These are phyloP conservation scores for Cyclargus thomasi DNA, from an alignment of 1,140 invertebrate species.

Conservation along the genomic window DNA sequence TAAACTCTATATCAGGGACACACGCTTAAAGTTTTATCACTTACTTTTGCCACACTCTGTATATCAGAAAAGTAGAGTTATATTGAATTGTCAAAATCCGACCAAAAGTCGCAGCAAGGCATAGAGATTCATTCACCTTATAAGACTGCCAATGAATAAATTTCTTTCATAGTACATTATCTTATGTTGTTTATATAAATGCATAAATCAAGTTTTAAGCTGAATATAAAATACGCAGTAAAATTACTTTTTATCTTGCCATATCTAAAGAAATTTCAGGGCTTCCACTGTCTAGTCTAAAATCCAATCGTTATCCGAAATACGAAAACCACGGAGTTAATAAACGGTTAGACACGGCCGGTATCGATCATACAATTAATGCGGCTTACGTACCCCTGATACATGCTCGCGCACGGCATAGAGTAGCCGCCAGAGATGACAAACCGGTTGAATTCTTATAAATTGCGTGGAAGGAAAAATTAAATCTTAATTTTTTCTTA, in stretches of 20 bases:
- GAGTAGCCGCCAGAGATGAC: conserved; percentile 22
- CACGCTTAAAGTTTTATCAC: no score
- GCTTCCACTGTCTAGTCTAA: neutral
- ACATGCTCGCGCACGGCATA: conserved; percentile 41
- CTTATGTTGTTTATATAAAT: no score
- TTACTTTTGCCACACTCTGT: no score
- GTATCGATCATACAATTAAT: conserved; percentile 61
- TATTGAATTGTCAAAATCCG: no score
- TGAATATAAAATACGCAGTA: neutral
- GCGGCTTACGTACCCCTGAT: conserved; percentile 53
- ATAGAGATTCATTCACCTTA: no score
- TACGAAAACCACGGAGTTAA: neutral
- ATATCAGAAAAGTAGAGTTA: no score
- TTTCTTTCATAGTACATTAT: no score
- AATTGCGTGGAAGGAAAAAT: no score
- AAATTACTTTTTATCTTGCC: neutral
- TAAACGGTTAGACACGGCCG: conserved; percentile 29
- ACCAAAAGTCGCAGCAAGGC: no score
- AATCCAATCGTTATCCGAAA: neutral
- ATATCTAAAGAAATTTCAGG: neutral
- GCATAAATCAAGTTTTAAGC: neutral
- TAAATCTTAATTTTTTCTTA: no score
- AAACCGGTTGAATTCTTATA: neutral
- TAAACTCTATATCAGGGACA: no score
- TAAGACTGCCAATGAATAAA: no score